Conservation (phyloP, 1,140 invertebrate genomes). For the Heliconius hermathena region DNA sequence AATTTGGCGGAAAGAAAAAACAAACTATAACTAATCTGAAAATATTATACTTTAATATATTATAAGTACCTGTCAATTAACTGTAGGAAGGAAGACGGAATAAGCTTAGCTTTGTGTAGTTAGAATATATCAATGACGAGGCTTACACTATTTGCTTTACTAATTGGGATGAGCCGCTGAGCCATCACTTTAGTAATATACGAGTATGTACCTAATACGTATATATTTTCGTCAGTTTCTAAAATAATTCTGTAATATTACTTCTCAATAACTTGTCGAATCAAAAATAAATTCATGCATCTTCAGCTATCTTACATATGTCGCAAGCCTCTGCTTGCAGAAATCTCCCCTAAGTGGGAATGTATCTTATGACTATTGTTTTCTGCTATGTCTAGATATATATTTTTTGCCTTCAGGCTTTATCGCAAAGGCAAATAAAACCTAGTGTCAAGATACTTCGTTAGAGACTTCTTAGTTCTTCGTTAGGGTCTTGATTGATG, state of each 20-base stretch:
- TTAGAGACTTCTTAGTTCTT: too few species aligned
- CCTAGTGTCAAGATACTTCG: too few species aligned
- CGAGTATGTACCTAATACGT: neutral
- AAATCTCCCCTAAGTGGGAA: too few species aligned
- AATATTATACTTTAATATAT: neutral
- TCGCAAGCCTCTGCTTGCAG: too few species aligned
- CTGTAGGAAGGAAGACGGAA: neutral
- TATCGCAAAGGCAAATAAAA: too few species aligned
- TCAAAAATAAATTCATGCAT: too few species aligned
- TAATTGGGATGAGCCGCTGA: constrained; percentile 1
- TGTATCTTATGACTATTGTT: too few species aligned
- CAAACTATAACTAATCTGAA: neutral
- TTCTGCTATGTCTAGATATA: too few species aligned
- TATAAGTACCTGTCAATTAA: neutral
- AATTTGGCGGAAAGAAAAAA: neutral
- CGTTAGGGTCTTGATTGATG: too few species aligned
- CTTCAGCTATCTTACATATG: too few species aligned
- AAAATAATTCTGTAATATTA: neutral
- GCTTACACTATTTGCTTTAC: constrained; percentile 1
- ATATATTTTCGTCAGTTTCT: neutral
- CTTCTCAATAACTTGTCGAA: neutral
- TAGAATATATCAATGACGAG: neutral
- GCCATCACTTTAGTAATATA: neutral
- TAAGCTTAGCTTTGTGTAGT: neutral
- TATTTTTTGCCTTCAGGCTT: too few species aligned